phyloP scores from a whole-genome alignment of 2,113 vertebrate genomes.

The Gobius niger region DNA sequence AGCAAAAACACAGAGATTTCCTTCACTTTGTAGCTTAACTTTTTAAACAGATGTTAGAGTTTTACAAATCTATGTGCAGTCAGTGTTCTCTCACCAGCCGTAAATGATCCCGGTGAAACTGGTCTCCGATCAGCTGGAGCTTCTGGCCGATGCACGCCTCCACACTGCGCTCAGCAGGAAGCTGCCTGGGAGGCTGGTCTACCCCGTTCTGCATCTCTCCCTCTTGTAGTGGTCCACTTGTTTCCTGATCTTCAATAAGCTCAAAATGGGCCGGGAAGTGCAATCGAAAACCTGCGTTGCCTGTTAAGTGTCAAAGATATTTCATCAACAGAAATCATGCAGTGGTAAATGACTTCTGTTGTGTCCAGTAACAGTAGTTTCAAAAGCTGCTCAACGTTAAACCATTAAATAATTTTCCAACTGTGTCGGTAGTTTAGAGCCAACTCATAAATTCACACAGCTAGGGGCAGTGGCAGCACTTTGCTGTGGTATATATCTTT shows the following conservation, averaged over 20 bases:
- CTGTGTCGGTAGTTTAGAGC: conserved; percentile 14
- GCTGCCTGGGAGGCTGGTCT: conserved; percentile 55
- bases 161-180: conserved; percentile 57
- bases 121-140: conserved; percentile 81
- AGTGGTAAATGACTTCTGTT: conserved; percentile 26
- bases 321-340: conserved; percentile 12
- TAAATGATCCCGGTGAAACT: conserved; percentile 79
- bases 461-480: conserved; percentile 17
- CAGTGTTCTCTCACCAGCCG: conserved; percentile 71
- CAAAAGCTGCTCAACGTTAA: conserved; percentile 4
- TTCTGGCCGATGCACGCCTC: conserved; percentile 79
- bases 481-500: conserved; percentile 34
- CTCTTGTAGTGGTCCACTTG: conserved; percentile 31
- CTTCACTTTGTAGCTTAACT: background rate
- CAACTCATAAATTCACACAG: background rate
- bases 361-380: background rate
- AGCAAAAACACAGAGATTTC: background rate
- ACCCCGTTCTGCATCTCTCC: conserved; percentile 47
- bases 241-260: conserved; percentile 48
- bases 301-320: conserved; percentile 58
- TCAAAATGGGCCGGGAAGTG: conserved; percentile 73
- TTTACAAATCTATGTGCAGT: background rate
- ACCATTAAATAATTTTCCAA: conserved; percentile 24
- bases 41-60: background rate
- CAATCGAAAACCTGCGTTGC: conserved; percentile 78